Evolutionary conservation across 2,797 vertebrate species (phyloP), one percentile per base, ranked within the genome.

Genomic region (Epinephelus awoara): DNA sequence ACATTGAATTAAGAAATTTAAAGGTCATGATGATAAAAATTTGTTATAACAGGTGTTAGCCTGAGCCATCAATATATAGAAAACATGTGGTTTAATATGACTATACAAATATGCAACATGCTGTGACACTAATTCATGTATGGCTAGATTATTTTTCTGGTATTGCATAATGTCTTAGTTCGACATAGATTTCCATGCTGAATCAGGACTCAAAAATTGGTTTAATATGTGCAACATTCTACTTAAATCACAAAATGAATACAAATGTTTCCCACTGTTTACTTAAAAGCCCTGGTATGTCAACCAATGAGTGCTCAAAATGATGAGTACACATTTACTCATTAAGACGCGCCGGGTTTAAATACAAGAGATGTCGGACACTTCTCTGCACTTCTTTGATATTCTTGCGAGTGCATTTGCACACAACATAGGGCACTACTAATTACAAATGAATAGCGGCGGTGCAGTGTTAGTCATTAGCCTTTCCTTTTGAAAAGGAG

Each of bases 401-500:
- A 89, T 69, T 86, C 84, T 84, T 78, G 77, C 71, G 38, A 44
- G 75, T 77, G 84, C 79, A 91, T 92, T 85, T 89, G 85, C 80
- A 90, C 90, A 92, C 83, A 91, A 88, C 83, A 77, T 78, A 91
- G 77, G 78, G 68, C 75, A 84, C 80, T 77, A 73, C 82, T 92
- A 92, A 95, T 93, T 92, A 93, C 85, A 87, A 93, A 92, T 91
- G 84, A 92, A 93, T 84, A 91, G 87, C 46, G 49, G 84, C 27
- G 67, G 83, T 76, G 81, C 71, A 73, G 77, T 66, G 75, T 84
- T 81, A 89, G 88, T 93, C 94, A 93, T 95, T 95, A 93, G 87
- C 87, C 80, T 95, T 94, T 94, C 91, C 87, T 92, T 96, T 94
- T 95, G 91, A 94, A 94, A 94, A 84, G 87, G 91, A 94, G 91